Conservation (phyloP, 2,888 invertebrate species). For the Prenolepis imparis region DNA sequence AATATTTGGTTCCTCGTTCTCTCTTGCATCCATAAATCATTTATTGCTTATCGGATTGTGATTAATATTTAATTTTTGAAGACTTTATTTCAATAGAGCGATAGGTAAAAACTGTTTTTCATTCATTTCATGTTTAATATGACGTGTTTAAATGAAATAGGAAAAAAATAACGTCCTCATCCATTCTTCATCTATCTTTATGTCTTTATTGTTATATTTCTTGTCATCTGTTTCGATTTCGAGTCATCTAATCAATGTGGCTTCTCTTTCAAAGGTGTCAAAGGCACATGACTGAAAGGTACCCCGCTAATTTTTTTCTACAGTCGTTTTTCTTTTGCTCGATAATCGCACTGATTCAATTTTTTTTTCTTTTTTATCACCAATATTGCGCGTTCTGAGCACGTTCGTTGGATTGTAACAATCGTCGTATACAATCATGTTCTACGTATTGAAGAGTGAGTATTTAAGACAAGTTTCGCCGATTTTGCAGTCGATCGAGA, state of each 20-base stretch:
- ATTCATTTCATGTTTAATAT: background rate
- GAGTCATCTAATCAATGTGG: slow-evolving; percentile 18
- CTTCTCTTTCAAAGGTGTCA: slow-evolving; percentile 68
- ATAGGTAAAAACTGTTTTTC: background rate
- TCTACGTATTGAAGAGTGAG: slow-evolving; percentile 34
- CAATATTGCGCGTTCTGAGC: slow-evolving; percentile 70
- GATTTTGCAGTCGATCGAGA: slow-evolving; percentile 25
- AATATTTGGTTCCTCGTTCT: background rate
- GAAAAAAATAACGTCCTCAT: slow-evolving; percentile 1
- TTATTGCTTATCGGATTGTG: slow-evolving; percentile 31
- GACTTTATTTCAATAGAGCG: slow-evolving; percentile 4
- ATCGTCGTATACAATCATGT: slow-evolving; percentile 66
- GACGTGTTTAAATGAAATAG: background rate
- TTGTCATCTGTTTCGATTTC: slow-evolving; percentile 19
- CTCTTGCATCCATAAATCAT: background rate
- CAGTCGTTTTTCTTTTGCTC: slow-evolving; percentile 58
- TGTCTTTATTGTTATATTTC: background rate
- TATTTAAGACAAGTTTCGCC: slow-evolving; percentile 25
- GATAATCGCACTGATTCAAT: slow-evolving; percentile 45
- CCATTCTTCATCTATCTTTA: background rate
- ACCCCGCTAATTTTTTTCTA: slow-evolving; percentile 64
- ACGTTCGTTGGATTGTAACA: slow-evolving; percentile 29
- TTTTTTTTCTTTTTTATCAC: slow-evolving; percentile 29
- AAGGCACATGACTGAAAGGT: slow-evolving; percentile 75
- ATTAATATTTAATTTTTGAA: background rate